Evolutionary conservation across 2,888 invertebrate genomes (phyloP).

Genomic region (Microctonus hyperodae): DNA sequence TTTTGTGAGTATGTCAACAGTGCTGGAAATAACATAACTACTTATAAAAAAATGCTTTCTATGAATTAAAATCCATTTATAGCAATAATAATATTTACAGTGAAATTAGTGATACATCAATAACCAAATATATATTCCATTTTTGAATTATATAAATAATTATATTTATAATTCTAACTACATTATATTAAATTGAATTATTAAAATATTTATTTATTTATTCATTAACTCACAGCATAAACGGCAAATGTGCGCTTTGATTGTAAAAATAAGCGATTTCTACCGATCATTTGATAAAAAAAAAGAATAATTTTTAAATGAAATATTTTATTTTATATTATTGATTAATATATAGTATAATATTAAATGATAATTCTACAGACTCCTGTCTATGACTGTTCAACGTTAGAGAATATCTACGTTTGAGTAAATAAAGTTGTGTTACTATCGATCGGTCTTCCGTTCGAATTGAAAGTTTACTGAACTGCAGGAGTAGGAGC

Average conservation of each 20-base stretch:
- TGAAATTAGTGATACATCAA: not conserved
- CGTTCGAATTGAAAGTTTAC: slow-evolving; percentile 41
- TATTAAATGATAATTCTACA: slow-evolving; percentile 4
- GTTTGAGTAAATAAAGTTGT: slow-evolving; percentile 27
- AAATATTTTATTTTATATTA: too few species aligned
- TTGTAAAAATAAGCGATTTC: slow-evolving; percentile 30
- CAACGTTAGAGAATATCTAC: slow-evolving; percentile 13
- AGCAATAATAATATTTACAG: not conserved
- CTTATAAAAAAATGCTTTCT: not conserved
- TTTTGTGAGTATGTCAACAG: slow-evolving; percentile 27
- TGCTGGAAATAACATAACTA: slow-evolving; percentile 35
- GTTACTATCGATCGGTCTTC: slow-evolving; percentile 37
- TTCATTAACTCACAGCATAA: slow-evolving; percentile 35
- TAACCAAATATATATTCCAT: not conserved
- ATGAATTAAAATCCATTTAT: not conserved
- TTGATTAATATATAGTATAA: too few species aligned
- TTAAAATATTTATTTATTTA: not conserved
- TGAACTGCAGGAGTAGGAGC: slow-evolving; percentile 40
- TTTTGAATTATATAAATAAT: not conserved
- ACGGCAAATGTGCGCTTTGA: slow-evolving; percentile 38
- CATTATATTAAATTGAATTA: not conserved
- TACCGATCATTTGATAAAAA: slow-evolving; percentile 36
- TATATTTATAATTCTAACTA: not conserved
- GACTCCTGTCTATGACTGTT: slow-evolving; percentile 14
- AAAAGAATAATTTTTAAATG: not conserved